Evolutionary conservation across 2,888 invertebrate species (phyloP).

Genomic region (Pammene fasciana): DNA sequence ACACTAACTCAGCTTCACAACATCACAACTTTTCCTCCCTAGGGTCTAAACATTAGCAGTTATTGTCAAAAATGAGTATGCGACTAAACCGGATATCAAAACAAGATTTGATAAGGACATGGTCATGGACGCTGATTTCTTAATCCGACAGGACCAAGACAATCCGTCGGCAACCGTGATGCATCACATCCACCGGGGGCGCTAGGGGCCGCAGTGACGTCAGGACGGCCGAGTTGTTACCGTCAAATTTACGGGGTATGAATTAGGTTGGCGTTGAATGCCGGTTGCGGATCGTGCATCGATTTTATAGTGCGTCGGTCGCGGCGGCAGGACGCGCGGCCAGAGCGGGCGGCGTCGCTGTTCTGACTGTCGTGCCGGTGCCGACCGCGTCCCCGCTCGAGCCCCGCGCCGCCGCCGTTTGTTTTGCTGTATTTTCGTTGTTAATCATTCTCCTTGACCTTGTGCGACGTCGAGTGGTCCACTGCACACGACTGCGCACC

Average conservation of each 20-base stretch:
- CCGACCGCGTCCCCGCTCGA: conserved; percentile 58
- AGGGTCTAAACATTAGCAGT: not conserved
- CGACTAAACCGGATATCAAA: conserved; percentile 34
- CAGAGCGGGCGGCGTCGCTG: conserved; percentile 76
- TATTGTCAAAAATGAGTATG: conserved; percentile 23
- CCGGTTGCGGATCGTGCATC: conserved; percentile 80
- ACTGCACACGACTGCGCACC: conserved; percentile 82
- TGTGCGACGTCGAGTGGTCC: conserved; percentile 83
- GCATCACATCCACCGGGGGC: conserved; percentile 63
- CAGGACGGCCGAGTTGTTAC: conserved; percentile 59
- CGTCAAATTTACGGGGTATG: conserved; percentile 66
- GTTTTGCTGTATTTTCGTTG: conserved; percentile 84
- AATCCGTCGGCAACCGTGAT: conserved; percentile 54
- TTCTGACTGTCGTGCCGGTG: conserved; percentile 75
- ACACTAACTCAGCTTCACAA: conserved; percentile 32
- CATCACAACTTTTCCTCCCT: conserved; percentile 28
- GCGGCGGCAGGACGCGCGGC: conserved; percentile 72
- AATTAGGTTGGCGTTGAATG: conserved; percentile 60
- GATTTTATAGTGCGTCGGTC: conserved; percentile 78
- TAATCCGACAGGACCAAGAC: conserved; percentile 53
- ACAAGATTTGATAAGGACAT: conserved; percentile 32
- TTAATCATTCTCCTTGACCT: conserved; percentile 85
- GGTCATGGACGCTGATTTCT: conserved; percentile 52
- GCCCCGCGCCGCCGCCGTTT: conserved; percentile 76
- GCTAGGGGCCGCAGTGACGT: conserved; percentile 63